phyloP scores from a whole-genome alignment of 1,140 invertebrate genomes.

The Plectrocnemia conspersa region DNA sequence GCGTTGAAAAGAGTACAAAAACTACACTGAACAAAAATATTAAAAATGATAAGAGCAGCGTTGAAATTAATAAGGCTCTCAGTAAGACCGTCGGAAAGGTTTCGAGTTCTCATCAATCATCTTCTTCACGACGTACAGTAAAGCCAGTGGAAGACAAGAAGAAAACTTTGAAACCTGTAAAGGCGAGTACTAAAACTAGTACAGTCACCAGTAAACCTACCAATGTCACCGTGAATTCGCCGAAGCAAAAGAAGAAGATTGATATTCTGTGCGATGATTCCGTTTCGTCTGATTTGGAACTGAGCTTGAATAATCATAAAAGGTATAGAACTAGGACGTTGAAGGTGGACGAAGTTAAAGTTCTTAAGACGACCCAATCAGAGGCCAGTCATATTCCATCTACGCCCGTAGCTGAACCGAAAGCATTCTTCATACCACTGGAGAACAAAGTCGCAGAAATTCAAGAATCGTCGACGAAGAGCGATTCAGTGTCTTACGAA shows the following conservation, averaged over 20 bases:
- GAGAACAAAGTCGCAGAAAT: slow-evolving; percentile 33
- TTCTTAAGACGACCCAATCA: slow-evolving; percentile 40
- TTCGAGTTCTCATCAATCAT: no score
- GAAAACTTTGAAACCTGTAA: no score
- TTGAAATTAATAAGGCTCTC: no score
- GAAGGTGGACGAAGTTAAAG: slow-evolving; percentile 44
- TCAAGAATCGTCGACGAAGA: slow-evolving; percentile 37
- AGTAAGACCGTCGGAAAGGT: no score
- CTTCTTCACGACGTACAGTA: no score
- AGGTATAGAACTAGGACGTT: slow-evolving; percentile 46
- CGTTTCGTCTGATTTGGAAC: not conserved
- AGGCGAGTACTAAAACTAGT: no score
- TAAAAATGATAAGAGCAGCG: no score
- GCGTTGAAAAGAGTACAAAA: no score
- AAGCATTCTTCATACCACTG: slow-evolving; percentile 45
- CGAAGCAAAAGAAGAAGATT: slow-evolving; percentile 39
- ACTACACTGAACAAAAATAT: no score
- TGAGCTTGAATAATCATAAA: slow-evolving; percentile 21
- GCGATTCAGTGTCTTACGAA: slow-evolving; percentile 45
- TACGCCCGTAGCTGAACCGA: slow-evolving; percentile 42
- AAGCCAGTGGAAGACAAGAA: no score
- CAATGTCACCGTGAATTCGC: slow-evolving; percentile 46
- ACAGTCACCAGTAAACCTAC: no score
- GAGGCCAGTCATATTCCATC: slow-evolving; percentile 43
- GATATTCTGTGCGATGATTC: slow-evolving; percentile 20